phyloP scores from a whole-genome alignment of 2,888 invertebrate genomes.

The Mycalesis mineus region DNA sequence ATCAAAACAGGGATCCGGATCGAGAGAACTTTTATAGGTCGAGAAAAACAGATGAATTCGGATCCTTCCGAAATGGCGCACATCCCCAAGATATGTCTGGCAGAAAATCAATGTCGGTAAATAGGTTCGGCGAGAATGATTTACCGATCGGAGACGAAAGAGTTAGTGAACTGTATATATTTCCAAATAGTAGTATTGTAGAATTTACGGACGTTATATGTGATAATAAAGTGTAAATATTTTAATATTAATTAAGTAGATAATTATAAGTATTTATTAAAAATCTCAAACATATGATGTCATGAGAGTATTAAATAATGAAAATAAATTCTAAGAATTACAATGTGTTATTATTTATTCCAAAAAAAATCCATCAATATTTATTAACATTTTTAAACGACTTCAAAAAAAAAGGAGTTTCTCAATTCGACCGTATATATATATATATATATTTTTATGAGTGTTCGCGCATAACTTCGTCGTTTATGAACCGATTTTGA shows the following conservation, averaged over 20 bases:
- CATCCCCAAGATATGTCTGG: constrained; percentile 25
- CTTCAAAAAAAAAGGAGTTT: no score
- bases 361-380: no score
- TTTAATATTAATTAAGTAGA: constrained; percentile 10
- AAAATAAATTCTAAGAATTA: neutral
- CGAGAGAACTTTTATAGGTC: constrained; percentile 52
- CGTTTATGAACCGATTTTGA: no score
- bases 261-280: constrained; percentile 22
- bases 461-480: no score
- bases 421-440: no score
- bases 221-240: constrained; percentile 66
- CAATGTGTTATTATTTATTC: neutral
- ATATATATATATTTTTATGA: no score
- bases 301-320: neutral
- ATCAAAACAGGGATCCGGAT: constrained; percentile 40
- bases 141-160: constrained; percentile 59
- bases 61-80: constrained; percentile 38
- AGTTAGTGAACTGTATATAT: constrained; percentile 68
- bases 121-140: constrained; percentile 42
- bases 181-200: constrained; percentile 68
- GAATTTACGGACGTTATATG: constrained; percentile 67
- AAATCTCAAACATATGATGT: constrained; percentile 15
- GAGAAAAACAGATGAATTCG: constrained; percentile 43
- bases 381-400: no score
- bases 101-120: constrained; percentile 40